Percentiles rank a stretch among this genome's conserved stretches.
Conservation (phyloP, 1,140 invertebrate genomes). For the Diploscapter pachys region DNA sequence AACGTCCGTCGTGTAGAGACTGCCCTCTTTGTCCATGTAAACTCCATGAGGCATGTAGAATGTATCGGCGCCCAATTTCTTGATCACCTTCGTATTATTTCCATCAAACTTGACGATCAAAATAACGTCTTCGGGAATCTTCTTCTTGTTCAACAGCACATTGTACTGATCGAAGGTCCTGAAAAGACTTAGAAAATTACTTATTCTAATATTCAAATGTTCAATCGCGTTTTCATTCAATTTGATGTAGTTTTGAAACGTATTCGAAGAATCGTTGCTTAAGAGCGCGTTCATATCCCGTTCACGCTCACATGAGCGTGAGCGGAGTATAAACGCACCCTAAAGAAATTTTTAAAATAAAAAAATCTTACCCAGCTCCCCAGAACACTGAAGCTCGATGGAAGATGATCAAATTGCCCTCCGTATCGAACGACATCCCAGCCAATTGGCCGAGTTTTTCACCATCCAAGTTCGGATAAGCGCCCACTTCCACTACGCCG, state of each 20-base stretch:
- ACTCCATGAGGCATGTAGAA: constrained; percentile 1
- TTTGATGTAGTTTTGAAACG: too few species aligned
- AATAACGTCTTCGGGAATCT: neutral
- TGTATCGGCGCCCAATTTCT: neutral
- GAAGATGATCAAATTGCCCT: neutral
- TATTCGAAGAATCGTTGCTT: too few species aligned
- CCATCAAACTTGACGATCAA: neutral
- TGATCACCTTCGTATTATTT: neutral
- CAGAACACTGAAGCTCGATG: neutral
- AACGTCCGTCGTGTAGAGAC: neutral
- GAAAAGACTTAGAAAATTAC: constrained; percentile 6
- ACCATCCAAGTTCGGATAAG: neutral
- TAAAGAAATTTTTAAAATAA: neutral
- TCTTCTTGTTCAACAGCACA: neutral
- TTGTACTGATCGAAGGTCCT: neutral
- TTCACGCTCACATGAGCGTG: too few species aligned
- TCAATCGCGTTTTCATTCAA: too few species aligned
- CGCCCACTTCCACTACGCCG: neutral
- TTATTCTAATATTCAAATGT: too few species aligned
- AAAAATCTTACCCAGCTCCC: neutral
- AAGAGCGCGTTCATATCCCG: too few species aligned
- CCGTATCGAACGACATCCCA: neutral
- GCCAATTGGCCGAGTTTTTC: neutral
- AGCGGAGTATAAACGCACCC: too few species aligned
- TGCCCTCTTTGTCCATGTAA: neutral